A percentile compares a stretch with the other conserved stretches of the same genome.
These are phyloP conservation scores for Choristoneura rosaceana DNA, from an alignment of 2,888 invertebrate genomes.

Conservation along the genomic window DNA sequence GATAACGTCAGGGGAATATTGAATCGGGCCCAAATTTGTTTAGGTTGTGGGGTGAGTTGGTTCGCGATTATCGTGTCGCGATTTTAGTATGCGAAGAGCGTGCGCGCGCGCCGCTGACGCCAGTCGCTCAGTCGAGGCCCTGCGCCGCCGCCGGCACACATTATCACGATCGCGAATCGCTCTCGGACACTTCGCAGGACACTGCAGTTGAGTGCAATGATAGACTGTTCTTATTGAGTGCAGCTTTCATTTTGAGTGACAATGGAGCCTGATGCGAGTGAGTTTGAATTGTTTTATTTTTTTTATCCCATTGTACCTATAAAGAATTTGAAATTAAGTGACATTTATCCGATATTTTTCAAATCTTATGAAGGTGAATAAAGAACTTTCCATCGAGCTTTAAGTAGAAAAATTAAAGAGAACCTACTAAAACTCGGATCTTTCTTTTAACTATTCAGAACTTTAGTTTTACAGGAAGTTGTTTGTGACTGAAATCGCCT, in stretches of 20 bases:
- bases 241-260: constrained; percentile 30
- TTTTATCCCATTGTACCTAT: not conserved
- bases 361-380: not conserved
- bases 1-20: constrained; percentile 74
- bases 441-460: too few species aligned
- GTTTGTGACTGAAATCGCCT: too few species aligned
- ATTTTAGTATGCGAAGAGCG: constrained; percentile 82
- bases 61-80: constrained; percentile 76
- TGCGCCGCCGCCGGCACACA: constrained; percentile 58
- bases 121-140: constrained; percentile 49
- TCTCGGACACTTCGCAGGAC: constrained; percentile 61
- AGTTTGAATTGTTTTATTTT: constrained; percentile 5
- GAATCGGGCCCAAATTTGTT: constrained; percentile 69
- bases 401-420: too few species aligned
- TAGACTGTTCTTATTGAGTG: constrained; percentile 60
- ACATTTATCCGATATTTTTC: not conserved
- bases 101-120: constrained; percentile 78
- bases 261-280: constrained; percentile 34
- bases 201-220: constrained; percentile 75
- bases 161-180: constrained; percentile 58
- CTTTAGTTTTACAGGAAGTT: too few species aligned
- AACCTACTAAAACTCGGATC: too few species aligned
- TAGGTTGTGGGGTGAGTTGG: constrained; percentile 68
- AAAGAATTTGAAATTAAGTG: not conserved
- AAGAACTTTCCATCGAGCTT: not conserved